Evolutionary conservation across 2,113 vertebrate genomes (phyloP).

Genomic region (Mystacornis crossleyi): DNA sequence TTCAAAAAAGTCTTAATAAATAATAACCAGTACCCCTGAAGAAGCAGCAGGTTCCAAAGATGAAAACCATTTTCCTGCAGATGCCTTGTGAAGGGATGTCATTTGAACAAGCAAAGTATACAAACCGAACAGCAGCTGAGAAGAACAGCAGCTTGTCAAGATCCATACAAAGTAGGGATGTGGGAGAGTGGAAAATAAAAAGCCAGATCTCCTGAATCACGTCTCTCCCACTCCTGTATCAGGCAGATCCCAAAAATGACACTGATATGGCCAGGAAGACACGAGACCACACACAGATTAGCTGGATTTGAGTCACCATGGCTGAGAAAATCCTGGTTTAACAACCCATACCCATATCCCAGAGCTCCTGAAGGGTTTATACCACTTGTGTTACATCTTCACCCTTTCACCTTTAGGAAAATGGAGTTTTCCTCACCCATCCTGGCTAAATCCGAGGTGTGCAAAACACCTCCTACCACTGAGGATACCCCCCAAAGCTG

Average conservation of each 20-base stretch:
- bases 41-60: constrained; percentile 22
- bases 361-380: background rate
- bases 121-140: constrained; percentile 18
- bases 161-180: background rate
- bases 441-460: background rate
- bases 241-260: background rate
- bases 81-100: constrained; percentile 10
- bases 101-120: background rate
- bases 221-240: background rate
- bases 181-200: background rate
- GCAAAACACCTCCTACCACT: fast-evolving
- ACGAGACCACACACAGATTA: fast-evolving
- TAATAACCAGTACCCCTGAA: background rate
- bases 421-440: background rate
- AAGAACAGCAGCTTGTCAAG: constrained; percentile 16
- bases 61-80: constrained; percentile 19
- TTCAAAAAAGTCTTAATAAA: constrained; percentile 53
- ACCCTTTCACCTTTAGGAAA: background rate
- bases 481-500: background rate
- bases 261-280: fast-evolving
- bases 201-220: background rate
- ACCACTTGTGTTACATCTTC: background rate
- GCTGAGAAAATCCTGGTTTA: background rate
- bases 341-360: background rate
- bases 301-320: background rate